phyloP scores from a whole-genome alignment of 2,797 vertebrate species.

The Acipenser transmontanus region DNA sequence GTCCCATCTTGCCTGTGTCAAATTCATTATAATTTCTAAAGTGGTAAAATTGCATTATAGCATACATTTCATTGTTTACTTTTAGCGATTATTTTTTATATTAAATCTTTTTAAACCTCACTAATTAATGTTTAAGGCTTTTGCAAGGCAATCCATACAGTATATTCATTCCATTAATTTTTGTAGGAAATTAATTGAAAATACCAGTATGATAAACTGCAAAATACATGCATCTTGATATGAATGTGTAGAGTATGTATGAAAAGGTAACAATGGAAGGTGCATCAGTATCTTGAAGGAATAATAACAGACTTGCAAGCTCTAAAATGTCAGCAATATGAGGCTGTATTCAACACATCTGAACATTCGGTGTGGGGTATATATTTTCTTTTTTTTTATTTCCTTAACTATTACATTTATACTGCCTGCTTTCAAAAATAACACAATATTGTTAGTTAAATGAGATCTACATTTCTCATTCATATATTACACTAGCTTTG shows the following conservation, averaged over 20 bases:
- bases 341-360: background rate
- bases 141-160: no score
- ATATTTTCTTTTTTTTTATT: background rate
- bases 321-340: background rate
- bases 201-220: slow-evolving; percentile 14
- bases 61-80: no score
- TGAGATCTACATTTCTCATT: no score
- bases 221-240: slow-evolving; percentile 33
- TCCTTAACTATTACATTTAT: background rate
- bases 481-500: no score
- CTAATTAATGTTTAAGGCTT: no score
- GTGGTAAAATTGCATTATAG: no score
- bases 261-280: background rate
- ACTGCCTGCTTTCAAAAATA: background rate
- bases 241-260: background rate
- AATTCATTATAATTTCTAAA: no score
- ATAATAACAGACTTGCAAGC: slow-evolving; percentile 1
- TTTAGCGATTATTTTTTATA: no score
- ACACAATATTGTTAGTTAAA: no score
- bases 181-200: background rate
- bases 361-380: background rate
- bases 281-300: background rate
- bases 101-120: no score
- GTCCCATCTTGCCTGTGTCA: no score
- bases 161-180: background rate